phyloP scores from a whole-genome alignment of 2,797 vertebrate species.

The Carcharodon carcharias region DNA sequence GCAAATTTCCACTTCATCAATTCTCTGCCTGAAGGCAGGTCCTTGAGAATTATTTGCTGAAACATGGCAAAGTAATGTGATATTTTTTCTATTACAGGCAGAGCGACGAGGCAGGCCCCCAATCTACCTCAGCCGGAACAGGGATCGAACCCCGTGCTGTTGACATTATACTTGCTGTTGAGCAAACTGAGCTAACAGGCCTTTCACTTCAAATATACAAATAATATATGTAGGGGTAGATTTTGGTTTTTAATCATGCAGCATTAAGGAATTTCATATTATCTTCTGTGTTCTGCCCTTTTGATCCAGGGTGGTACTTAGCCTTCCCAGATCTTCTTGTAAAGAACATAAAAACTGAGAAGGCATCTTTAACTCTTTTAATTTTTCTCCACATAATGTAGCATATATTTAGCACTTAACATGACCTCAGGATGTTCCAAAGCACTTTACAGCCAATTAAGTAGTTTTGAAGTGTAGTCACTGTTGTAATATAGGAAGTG shows the following conservation, averaged over 20 bases:
- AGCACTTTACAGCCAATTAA: not conserved
- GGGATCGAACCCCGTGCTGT: no score
- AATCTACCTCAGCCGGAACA: not conserved
- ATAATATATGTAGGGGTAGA: not conserved
- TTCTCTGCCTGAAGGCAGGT: not conserved
- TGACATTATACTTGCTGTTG: not conserved
- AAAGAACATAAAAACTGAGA: not conserved
- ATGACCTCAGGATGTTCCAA: not conserved
- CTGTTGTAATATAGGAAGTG: not conserved
- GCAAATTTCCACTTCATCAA: not conserved
- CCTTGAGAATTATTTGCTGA: not conserved
- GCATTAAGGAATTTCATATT: not conserved
- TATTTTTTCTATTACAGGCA: not conserved
- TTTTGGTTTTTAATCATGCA: not conserved
- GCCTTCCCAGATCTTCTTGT: not conserved
- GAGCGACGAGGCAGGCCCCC: not conserved
- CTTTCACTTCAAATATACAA: not conserved
- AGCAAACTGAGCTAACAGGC: not conserved
- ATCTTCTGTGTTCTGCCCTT: not conserved
- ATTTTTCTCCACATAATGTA: not conserved
- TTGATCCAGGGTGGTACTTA: not conserved
- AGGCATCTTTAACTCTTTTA: not conserved
- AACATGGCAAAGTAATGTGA: not conserved
- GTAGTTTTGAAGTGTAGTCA: not conserved
- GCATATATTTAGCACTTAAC: not conserved